Base-by-base conservation (phyloP, 1,140 invertebrate genomes). In the Hycleus cichorii region DNA sequence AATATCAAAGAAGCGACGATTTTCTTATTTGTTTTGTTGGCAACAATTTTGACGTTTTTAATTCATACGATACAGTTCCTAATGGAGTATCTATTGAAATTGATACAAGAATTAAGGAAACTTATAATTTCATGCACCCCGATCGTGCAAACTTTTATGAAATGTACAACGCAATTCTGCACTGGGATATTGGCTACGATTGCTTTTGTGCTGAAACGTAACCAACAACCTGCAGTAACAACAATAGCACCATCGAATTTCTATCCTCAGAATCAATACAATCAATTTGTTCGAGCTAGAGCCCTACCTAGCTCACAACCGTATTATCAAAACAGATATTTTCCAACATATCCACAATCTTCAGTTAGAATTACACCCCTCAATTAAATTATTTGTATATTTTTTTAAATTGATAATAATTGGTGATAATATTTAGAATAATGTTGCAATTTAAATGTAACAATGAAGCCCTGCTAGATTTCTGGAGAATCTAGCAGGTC, bases 101-200 rank as follows among this genome's bases (percentile, higher is more conserved):
- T 70, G 12, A 45, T 70, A 25, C 55, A 49, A 47, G 69, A 75
- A 63, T 32, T 72, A 2, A 68, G 69, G 24, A 42, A 58, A 44
- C 46, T 76, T 39, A 63, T 77, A 26, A 60, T 58, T 49, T 66
- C 62, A 11, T 55, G 63, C 0, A 76, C 72, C 10, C 76, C 77
- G 26, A 64, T 77, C 45, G 47, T 72, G 1, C 54, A 76, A 49
- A 68, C 68, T 3, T 49, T 74, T 11, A 69, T 74, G 46, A 71
- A 76, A 18, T 64, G 74, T 10, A 45, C 75, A 38, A 46, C 65
- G 11, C 75, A 69, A 64, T 70, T 66, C 57, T 63, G 74, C 18
- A 69, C 62, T 47, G 75, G 72, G 44, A 67, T 75, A 18, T 73
- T 67, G 57, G 69, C 67, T 66, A 66, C 73, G 44, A 62, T 75